Evolutionary conservation across 2,888 invertebrate genomes (phyloP).

Genomic region (Phortica magna): DNA sequence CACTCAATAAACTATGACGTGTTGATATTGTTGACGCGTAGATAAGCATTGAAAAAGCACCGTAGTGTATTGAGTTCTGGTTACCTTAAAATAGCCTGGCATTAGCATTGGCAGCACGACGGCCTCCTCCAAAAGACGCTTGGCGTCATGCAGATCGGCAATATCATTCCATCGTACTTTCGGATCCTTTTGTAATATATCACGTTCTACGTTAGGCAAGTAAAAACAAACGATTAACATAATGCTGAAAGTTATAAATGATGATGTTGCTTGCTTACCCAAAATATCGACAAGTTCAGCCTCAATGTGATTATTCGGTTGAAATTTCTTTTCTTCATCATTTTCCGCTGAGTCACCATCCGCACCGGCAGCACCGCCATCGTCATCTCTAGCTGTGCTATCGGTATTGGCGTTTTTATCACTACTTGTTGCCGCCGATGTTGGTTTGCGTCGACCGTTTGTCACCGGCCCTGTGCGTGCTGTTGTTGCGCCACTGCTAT

Average conservation of each 20-base stretch:
- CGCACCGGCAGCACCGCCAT: constrained; percentile 73
- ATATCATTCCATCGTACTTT: constrained; percentile 97
- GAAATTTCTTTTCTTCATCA: constrained; percentile 93
- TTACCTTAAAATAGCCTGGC: constrained; percentile 97
- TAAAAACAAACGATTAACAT: neutral
- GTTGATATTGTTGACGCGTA: neutral
- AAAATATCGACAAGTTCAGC: constrained; percentile 95
- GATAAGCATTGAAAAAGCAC: neutral
- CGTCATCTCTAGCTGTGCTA: constrained; percentile 79
- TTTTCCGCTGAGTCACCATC: constrained; percentile 81
- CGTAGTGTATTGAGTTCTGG: neutral
- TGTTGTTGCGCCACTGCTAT: constrained; percentile 48
- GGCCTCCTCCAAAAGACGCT: constrained; percentile 95
- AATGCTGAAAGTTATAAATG: neutral
- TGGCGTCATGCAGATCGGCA: constrained; percentile 93
- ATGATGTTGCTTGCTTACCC: constrained; percentile 78
- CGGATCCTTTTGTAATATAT: constrained; percentile 97
- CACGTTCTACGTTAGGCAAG: constrained; percentile 83
- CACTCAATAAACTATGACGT: neutral
- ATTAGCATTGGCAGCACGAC: constrained; percentile 98
- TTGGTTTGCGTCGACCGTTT: constrained; percentile 61
- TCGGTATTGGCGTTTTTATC: constrained; percentile 57
- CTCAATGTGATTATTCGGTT: constrained; percentile 88
- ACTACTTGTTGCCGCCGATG: constrained; percentile 57
- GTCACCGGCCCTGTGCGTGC: constrained; percentile 46